Evolutionary conservation across 2,113 vertebrate species (phyloP).

Genomic region (Eonycteris spelaea): DNA sequence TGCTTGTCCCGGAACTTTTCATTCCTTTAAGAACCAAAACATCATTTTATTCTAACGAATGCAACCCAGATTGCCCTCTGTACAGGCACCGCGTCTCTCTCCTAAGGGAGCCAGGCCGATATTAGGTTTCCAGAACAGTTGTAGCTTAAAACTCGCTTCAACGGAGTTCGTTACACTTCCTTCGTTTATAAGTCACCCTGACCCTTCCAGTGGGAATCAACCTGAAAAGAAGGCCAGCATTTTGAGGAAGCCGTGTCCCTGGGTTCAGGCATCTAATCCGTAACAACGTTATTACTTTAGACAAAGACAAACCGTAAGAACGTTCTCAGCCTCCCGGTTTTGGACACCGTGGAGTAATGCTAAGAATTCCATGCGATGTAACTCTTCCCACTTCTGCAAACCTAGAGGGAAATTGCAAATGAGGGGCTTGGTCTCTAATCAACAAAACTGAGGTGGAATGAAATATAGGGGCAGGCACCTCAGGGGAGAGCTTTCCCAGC

Average conservation of each 20-base stretch:
- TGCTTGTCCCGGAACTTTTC: background rate
- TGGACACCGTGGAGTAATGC: background rate
- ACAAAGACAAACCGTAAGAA: background rate
- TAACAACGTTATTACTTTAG: background rate
- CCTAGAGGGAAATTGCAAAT: background rate
- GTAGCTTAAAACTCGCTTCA: background rate
- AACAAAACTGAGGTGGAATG: background rate
- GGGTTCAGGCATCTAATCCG: background rate
- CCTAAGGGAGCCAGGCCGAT: background rate
- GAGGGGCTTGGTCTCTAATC: background rate
- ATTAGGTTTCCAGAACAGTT: background rate
- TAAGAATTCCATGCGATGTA: background rate
- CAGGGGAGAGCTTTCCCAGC: background rate
- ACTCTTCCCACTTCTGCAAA: background rate
- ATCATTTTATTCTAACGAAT: background rate
- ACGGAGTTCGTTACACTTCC: background rate
- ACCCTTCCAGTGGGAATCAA: background rate
- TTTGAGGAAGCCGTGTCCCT: background rate
- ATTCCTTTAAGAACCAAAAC: background rate
- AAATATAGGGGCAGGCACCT: background rate
- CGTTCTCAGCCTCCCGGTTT: background rate
- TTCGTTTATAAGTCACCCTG: background rate
- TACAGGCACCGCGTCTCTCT: background rate
- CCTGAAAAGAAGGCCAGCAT: background rate
- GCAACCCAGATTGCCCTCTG: background rate